Conservation (phyloP, 2,888 invertebrate species). For the Hirudinaria manillensis region DNA sequence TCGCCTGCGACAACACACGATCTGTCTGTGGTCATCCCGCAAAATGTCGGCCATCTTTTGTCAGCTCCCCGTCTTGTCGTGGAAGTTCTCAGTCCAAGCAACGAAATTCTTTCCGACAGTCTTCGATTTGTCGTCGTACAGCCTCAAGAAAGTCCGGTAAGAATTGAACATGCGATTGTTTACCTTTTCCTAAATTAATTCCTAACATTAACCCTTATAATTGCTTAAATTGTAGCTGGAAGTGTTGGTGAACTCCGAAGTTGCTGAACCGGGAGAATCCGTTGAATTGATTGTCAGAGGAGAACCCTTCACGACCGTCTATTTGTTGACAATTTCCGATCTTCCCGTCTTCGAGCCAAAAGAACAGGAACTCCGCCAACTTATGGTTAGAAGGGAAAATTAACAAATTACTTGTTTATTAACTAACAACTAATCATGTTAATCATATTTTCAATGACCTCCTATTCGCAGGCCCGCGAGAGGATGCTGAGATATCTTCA, state of each 20-base stretch:
- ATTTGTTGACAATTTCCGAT: neutral
- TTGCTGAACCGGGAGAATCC: neutral
- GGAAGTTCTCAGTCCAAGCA: neutral
- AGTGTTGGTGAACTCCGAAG: neutral
- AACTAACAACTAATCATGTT: no score
- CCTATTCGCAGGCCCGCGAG: neutral
- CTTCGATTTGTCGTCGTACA: neutral
- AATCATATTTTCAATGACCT: no score
- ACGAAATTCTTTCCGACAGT: slow-evolving; percentile 5
- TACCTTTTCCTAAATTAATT: no score
- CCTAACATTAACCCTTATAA: neutral
- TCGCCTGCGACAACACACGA: neutral
- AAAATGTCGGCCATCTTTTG: slow-evolving; percentile 1
- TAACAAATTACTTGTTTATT: neutral
- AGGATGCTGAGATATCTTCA: neutral
- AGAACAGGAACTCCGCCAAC: slow-evolving; percentile 1
- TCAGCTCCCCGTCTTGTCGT: slow-evolving; percentile 9
- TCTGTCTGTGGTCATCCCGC: neutral
- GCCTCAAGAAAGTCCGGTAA: neutral
- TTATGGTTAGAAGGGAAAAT: neutral
- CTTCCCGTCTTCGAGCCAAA: neutral
- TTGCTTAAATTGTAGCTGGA: neutral
- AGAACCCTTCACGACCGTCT: neutral
- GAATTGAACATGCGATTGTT: neutral
- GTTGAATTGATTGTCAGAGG: neutral